phyloP scores from a whole-genome alignment of 2,113 vertebrate species.

The Isichthys henryi region DNA sequence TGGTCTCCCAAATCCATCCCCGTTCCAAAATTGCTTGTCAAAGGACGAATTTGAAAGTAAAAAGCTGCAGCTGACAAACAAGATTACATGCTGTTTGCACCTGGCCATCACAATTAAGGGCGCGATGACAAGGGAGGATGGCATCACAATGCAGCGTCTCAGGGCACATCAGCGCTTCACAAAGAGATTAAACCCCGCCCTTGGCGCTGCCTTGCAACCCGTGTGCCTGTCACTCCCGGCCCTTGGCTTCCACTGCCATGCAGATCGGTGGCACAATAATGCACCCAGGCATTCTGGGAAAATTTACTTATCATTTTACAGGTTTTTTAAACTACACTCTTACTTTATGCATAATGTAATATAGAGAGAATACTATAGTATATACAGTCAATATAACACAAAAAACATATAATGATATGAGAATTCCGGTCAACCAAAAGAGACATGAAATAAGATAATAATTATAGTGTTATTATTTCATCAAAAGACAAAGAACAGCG shows the following conservation, averaged over 20 bases:
- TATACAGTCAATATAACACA: neutral
- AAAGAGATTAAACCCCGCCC: conserved; percentile 43
- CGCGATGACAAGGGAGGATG: conserved; percentile 51
- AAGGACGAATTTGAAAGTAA: conserved; percentile 55
- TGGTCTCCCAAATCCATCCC: conserved; percentile 17
- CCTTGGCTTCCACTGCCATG: neutral
- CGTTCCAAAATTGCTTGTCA: conserved; percentile 48
- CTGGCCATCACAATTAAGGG: conserved; percentile 60
- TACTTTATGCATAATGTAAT: neutral
- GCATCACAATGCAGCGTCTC: conserved; percentile 55
- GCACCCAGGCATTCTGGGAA: neutral
- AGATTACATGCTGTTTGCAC: conserved; percentile 63
- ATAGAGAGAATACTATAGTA: neutral
- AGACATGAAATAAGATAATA: neutral
- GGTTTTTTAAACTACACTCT: neutral
- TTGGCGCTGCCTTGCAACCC: conserved; percentile 26
- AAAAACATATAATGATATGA: neutral
- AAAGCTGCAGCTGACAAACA: conserved; percentile 56
- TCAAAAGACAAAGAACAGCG: neutral
- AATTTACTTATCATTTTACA: too few relatives aligned
- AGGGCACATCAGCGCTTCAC: conserved; percentile 51
- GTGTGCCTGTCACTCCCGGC: conserved; percentile 37
- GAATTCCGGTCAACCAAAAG: too few relatives aligned
- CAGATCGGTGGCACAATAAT: neutral
- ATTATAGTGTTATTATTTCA: neutral